phyloP scores from a whole-genome alignment of 2,888 invertebrate species.

The Thymelicus sylvestris region DNA sequence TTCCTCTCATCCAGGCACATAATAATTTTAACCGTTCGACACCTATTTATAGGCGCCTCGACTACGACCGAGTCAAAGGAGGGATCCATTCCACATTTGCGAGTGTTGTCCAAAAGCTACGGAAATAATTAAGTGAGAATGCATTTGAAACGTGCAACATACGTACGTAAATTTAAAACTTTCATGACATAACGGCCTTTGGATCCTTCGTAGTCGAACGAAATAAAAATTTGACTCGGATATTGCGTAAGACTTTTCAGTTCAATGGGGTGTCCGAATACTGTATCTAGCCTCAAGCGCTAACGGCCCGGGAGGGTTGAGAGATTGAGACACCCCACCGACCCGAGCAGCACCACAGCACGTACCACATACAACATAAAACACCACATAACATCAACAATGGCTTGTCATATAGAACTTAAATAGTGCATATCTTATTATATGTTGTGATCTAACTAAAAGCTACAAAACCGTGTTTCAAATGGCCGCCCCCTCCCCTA shows the following conservation, averaged over 20 bases:
- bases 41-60: constrained; percentile 35
- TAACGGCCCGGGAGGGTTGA: constrained; percentile 15
- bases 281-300: constrained; percentile 59
- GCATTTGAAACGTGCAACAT: constrained; percentile 10
- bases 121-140: neutral
- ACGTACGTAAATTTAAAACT: constrained; percentile 35
- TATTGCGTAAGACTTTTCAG: constrained; percentile 40
- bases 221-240: constrained; percentile 38
- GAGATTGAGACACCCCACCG: constrained; percentile 49
- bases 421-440: constrained; percentile 63
- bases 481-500: constrained; percentile 48
- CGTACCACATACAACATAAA: constrained; percentile 40
- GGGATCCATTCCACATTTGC: constrained; percentile 12
- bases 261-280: constrained; percentile 52
- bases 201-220: constrained; percentile 42
- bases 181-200: constrained; percentile 29
- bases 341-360: constrained; percentile 42
- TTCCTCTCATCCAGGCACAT: constrained; percentile 31
- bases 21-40: constrained; percentile 34
- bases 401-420: constrained; percentile 66
- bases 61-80: constrained; percentile 43
- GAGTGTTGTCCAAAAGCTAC: constrained; percentile 27
- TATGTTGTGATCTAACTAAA: constrained; percentile 65
- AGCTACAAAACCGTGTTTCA: constrained; percentile 61
- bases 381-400: constrained; percentile 56